phyloP scores from a whole-genome alignment of 1,140 invertebrate genomes.

The Drosophila pseudoananassae region DNA sequence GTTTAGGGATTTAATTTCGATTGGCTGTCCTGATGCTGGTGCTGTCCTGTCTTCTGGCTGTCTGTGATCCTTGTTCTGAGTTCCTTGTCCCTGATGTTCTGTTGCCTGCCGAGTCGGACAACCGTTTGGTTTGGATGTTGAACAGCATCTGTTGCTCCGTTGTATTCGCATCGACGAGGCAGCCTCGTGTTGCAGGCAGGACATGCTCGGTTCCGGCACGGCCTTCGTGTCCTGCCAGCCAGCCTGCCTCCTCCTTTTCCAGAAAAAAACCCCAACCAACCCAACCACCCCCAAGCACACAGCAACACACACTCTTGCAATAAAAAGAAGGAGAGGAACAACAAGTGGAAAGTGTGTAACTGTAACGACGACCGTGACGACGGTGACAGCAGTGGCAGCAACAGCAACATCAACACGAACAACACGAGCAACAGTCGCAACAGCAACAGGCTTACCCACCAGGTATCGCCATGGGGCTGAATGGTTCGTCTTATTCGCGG shows the following conservation, averaged over 20 bases:
- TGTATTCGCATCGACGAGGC: slow-evolving; percentile 57
- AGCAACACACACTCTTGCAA: neutral
- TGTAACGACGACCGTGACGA: slow-evolving; percentile 45
- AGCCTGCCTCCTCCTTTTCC: neutral
- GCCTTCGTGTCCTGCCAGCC: slow-evolving; percentile 2
- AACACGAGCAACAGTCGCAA: slow-evolving; percentile 5
- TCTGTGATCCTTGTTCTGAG: neutral
- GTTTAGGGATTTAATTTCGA: neutral
- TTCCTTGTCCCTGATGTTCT: slow-evolving; percentile 5
- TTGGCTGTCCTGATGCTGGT: slow-evolving; percentile 10
- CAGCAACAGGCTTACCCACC: slow-evolving; percentile 50
- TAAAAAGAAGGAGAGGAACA: slow-evolving; percentile 33
- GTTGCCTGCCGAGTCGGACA: slow-evolving; percentile 54
- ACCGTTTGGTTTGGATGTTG: slow-evolving; percentile 75
- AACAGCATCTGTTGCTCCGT: slow-evolving; percentile 78
- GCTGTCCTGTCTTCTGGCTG: neutral
- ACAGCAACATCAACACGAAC: slow-evolving; percentile 7
- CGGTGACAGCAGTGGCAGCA: slow-evolving; percentile 8
- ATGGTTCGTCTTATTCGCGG: neutral
- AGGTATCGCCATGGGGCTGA: slow-evolving; percentile 12
- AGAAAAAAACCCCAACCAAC: neutral
- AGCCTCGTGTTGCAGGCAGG: slow-evolving; percentile 41
- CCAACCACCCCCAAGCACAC: neutral
- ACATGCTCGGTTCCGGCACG: slow-evolving; percentile 1
- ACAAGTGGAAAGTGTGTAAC: slow-evolving; percentile 74